A percentile compares a stretch with the other conserved stretches of the same genome.
These are phyloP conservation scores for Marmota monax DNA, from an alignment of 2,113 vertebrate species.

Conservation along the genomic window DNA sequence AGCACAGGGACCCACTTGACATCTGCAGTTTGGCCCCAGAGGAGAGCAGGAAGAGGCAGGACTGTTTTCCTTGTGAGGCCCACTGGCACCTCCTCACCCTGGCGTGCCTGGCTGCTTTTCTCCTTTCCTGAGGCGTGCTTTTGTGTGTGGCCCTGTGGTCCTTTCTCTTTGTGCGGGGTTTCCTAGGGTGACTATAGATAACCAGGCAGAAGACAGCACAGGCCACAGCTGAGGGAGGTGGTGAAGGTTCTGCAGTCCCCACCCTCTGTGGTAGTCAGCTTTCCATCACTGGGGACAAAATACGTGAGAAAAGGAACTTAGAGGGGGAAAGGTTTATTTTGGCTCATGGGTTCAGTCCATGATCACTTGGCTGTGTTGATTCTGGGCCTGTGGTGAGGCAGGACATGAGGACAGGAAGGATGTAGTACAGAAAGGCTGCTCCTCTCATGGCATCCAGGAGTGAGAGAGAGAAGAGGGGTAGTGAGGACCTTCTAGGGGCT, in stretches of 20 bases:
- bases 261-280: not conserved
- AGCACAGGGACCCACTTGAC: fast-evolving
- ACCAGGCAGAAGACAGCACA: not conserved
- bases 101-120: not conserved
- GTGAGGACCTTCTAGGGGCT: too few species aligned
- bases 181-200: not conserved
- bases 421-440: too few species aligned
- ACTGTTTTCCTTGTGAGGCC: not conserved
- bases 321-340: not conserved
- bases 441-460: too few species aligned
- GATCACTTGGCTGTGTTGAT: not conserved
- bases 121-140: not conserved
- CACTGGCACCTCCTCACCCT: too few species aligned
- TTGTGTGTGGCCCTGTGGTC: not conserved
- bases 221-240: not conserved
- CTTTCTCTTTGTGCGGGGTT: not conserved
- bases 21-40: not conserved
- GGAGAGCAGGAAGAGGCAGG: not conserved
- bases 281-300: not conserved
- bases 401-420: too few species aligned
- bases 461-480: too few species aligned
- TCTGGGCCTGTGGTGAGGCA: not conserved
- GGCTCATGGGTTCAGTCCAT: not conserved
- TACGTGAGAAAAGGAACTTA: not conserved
- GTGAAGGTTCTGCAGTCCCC: not conserved